These are phyloP conservation scores for Gnatocerus cornutus DNA, from an alignment of 2,888 invertebrate species.

Conservation along the genomic window DNA sequence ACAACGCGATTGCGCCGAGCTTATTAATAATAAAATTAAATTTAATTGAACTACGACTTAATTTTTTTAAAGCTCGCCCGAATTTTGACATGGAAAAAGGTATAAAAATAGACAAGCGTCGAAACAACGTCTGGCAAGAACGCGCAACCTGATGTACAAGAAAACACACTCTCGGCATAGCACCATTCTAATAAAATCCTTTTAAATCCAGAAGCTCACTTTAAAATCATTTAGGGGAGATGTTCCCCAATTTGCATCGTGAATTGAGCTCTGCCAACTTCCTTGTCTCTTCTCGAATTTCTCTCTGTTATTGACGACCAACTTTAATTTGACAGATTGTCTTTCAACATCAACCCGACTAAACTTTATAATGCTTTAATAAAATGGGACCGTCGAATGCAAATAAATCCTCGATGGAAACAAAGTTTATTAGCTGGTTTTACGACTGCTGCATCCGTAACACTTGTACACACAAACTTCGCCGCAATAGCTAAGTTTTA, in stretches of 20 bases:
- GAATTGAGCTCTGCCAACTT: slow-evolving; percentile 45
- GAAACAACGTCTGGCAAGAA: slow-evolving; percentile 22
- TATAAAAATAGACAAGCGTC: slow-evolving; percentile 38
- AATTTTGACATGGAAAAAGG: slow-evolving; percentile 6
- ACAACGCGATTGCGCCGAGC: too few relatives aligned
- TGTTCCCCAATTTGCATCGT: slow-evolving; percentile 49
- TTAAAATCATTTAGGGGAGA: slow-evolving; percentile 63
- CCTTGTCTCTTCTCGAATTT: slow-evolving; percentile 45
- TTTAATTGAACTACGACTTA: too few relatives aligned
- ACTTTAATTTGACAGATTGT: slow-evolving; percentile 65
- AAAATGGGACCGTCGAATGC: slow-evolving; percentile 52
- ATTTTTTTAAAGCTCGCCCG: neutral
- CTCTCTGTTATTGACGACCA: slow-evolving; percentile 61
- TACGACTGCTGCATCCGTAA: slow-evolving; percentile 41
- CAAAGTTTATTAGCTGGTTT: slow-evolving; percentile 49
- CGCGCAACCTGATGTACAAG: slow-evolving; percentile 38
- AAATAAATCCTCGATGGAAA: slow-evolving; percentile 46
- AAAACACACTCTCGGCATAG: slow-evolving; percentile 47
- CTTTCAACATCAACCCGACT: slow-evolving; percentile 57
- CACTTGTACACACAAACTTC: slow-evolving; percentile 37
- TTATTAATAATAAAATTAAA: too few relatives aligned
- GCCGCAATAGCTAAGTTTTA: slow-evolving; percentile 31
- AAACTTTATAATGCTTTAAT: slow-evolving; percentile 58
- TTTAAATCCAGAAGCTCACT: slow-evolving; percentile 55
- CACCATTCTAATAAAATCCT: slow-evolving; percentile 54